Evolutionary conservation across 2,888 invertebrate species (phyloP).

Genomic region (Orthosia gothica): DNA sequence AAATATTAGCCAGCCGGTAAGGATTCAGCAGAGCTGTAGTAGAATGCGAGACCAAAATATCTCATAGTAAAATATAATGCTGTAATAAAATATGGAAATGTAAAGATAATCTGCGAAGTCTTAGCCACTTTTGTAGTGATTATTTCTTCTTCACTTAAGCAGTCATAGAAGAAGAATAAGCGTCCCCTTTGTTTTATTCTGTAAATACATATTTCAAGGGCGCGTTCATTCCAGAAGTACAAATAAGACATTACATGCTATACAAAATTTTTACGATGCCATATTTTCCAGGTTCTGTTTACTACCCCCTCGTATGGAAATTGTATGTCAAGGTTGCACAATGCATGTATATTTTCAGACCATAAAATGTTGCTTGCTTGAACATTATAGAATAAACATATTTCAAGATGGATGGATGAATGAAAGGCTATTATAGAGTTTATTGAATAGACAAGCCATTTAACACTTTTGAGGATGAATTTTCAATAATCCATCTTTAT

Average conservation of each 20-base stretch:
- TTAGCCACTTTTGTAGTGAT: too few relatives aligned
- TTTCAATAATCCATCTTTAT: too few relatives aligned
- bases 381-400: neutral
- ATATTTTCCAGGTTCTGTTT: conserved; percentile 22
- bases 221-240: conserved; percentile 16
- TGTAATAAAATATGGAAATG: too few relatives aligned
- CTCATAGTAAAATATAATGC: too few relatives aligned
- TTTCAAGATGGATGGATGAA: neutral
- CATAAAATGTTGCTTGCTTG: conserved; percentile 8
- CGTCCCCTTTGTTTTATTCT: neutral
- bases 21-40: too few relatives aligned
- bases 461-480: too few relatives aligned
- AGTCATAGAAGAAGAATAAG: neutral
- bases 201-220: conserved; percentile 10
- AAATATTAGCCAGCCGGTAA: too few relatives aligned
- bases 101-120: too few relatives aligned
- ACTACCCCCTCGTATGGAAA: conserved; percentile 21
- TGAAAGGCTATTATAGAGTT: neutral
- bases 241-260: conserved; percentile 34
- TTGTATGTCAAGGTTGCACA: conserved; percentile 15
- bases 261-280: conserved; percentile 24
- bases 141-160: neutral
- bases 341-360: neutral
- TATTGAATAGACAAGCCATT: too few relatives aligned
- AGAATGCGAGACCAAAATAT: too few relatives aligned